phyloP scores from a whole-genome alignment of 1,140 invertebrate species.

The Lordiphosa stackelbergi region DNA sequence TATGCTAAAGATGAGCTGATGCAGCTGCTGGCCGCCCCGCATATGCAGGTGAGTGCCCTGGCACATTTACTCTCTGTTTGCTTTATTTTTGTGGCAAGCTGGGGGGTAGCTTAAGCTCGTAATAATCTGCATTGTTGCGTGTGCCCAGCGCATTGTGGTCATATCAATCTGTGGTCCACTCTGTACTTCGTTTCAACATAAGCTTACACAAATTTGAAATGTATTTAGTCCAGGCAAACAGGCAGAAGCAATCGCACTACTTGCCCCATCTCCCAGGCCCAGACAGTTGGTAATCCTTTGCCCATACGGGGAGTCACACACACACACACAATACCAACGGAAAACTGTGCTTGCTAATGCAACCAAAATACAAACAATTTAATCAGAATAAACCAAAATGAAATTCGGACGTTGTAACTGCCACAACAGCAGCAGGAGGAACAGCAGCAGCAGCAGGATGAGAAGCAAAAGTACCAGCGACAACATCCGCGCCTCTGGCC shows the following conservation, averaged over 20 bases:
- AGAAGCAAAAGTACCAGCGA: conserved; percentile 7
- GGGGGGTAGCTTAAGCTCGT: conserved; percentile 35
- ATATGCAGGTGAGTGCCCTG: conserved; percentile 87
- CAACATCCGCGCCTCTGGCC: conserved; percentile 31
- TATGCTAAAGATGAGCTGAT: conserved; percentile 85
- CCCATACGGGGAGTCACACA: conserved; percentile 43
- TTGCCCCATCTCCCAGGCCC: conserved; percentile 21
- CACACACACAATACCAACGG: conserved; percentile 21
- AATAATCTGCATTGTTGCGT: conserved; percentile 45
- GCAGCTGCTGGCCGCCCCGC: conserved; percentile 87
- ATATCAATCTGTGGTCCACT: conserved; percentile 58
- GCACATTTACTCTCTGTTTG: conserved; percentile 35
- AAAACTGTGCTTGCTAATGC: conserved; percentile 54
- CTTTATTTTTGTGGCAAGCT: conserved; percentile 59
- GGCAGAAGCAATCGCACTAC: conserved; percentile 13
- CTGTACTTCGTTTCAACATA: conserved; percentile 46
- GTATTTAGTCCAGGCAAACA: conserved; percentile 67
- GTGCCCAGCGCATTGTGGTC: conserved; percentile 32
- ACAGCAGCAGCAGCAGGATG: conserved; percentile 9
- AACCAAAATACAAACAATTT: conserved; percentile 72
- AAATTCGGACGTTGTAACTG: conserved; percentile 48
- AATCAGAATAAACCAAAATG: conserved; percentile 72
- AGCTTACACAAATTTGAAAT: conserved; percentile 70
- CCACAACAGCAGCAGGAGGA: conserved; percentile 20
- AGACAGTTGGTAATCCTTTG: conserved; percentile 59